Conservation (phyloP, 2,113 vertebrate species). For the Gymnobelideus leadbeateri region DNA sequence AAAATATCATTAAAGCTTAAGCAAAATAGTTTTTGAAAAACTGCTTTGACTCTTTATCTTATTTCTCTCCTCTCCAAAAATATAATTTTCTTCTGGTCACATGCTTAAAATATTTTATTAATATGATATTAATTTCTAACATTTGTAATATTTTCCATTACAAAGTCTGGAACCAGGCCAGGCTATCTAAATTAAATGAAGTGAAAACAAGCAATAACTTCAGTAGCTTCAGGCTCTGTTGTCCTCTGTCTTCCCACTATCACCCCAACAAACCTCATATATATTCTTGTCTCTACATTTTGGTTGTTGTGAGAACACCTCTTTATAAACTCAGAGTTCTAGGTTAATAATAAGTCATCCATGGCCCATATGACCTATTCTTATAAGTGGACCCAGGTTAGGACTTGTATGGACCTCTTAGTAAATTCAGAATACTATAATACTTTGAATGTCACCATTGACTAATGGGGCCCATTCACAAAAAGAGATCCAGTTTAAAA, state of each 20-base stretch:
- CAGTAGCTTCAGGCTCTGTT: slow-evolving; percentile 26
- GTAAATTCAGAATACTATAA: neutral
- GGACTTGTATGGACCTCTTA: neutral
- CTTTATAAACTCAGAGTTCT: neutral
- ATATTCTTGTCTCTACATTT: neutral
- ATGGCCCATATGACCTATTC: neutral
- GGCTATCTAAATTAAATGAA: slow-evolving; percentile 41
- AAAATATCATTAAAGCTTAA: slow-evolving; percentile 57
- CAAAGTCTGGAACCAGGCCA: neutral
- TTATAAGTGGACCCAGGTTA: neutral
- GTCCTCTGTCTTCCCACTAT: neutral
- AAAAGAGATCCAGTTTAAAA: neutral
- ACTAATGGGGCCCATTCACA: neutral
- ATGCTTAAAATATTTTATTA: slow-evolving; percentile 45
- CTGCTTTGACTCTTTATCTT: slow-evolving; percentile 25
- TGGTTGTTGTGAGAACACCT: neutral
- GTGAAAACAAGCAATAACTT: neutral
- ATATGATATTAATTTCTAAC: slow-evolving; percentile 27
- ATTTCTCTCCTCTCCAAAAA: slow-evolving; percentile 40
- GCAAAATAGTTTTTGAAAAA: slow-evolving; percentile 39
- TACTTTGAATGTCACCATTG: neutral
- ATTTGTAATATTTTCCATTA: slow-evolving; percentile 46
- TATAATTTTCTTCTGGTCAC: slow-evolving; percentile 37
- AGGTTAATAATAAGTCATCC: neutral
- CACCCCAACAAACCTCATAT: neutral